Percentiles rank a stretch among this genome's conserved stretches.
Evolutionary conservation across 2,797 vertebrate genomes (phyloP).

Genomic region (Calcarius lapponicus): DNA sequence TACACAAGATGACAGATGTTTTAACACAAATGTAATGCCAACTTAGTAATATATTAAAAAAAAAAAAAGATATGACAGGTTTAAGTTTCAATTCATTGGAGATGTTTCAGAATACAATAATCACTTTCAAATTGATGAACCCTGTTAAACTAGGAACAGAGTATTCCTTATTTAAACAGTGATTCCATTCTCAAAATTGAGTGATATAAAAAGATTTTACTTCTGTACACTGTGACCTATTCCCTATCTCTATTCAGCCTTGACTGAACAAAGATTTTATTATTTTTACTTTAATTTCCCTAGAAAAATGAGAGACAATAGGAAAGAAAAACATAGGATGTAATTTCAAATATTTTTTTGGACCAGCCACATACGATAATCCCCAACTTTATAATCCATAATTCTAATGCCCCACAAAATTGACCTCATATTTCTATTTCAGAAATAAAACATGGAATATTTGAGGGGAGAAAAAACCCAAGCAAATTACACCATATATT

Average conservation of each 20-base stretch:
- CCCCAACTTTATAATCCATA: neutral
- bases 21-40: constrained; percentile 60
- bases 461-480: neutral
- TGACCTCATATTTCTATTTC: neutral
- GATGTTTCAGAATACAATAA: constrained; percentile 39
- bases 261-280: neutral
- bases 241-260: neutral
- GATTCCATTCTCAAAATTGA: neutral
- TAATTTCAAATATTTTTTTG: neutral
- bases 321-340: neutral
- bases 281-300: neutral
- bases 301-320: neutral
- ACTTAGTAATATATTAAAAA: constrained; percentile 29
- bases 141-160: constrained; percentile 1
- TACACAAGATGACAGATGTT: constrained; percentile 68
- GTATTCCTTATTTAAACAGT: neutral
- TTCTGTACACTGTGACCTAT: neutral
- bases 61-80: constrained; percentile 38
- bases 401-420: neutral
- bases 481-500: neutral
- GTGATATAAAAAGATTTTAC: neutral
- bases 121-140: constrained; percentile 55
- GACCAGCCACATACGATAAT: neutral
- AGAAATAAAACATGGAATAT: neutral
- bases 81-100: constrained; percentile 67